These are phyloP conservation scores for Sarcophaga variegata DNA, from an alignment of 2,888 invertebrate species.

Conservation along the genomic window DNA sequence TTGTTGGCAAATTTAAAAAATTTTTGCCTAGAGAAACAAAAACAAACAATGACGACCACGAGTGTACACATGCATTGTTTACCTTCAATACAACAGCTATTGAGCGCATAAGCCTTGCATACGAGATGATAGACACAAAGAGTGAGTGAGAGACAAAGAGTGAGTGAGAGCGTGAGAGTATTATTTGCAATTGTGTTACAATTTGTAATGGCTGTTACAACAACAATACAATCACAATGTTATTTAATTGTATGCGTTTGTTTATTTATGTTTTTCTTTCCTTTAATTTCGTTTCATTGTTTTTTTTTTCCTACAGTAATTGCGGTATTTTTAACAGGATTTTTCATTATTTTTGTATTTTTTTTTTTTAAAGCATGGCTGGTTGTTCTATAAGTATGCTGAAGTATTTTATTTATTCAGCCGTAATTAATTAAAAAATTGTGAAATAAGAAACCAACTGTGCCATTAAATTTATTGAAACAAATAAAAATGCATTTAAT, in stretches of 20 bases:
- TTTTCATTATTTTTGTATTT: not conserved
- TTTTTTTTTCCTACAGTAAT: constrained; percentile 36
- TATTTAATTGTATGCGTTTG: not conserved
- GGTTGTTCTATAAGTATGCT: not conserved
- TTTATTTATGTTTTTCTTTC: constrained; percentile 5
- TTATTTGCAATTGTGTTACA: constrained; percentile 4
- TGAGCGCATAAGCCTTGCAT: too few relatives aligned
- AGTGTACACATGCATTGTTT: too few relatives aligned
- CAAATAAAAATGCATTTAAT: not conserved
- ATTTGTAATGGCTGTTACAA: not conserved
- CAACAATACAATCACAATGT: not conserved
- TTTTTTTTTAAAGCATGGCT: not conserved
- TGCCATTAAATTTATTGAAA: not conserved
- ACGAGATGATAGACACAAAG: too few relatives aligned
- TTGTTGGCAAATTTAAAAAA: too few relatives aligned
- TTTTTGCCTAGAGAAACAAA: too few relatives aligned
- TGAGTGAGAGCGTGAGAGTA: not conserved
- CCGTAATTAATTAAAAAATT: constrained; percentile 56
- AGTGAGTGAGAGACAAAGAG: not conserved
- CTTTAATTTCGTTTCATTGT: not conserved
- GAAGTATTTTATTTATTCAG: constrained; percentile 59
- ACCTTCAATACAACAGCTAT: too few relatives aligned
- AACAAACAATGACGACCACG: too few relatives aligned
- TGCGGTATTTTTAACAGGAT: constrained; percentile 48
- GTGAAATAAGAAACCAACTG: not conserved